Base-by-base conservation (phyloP, 1,140 invertebrate species). In the Drosophila bifasciata region DNA sequence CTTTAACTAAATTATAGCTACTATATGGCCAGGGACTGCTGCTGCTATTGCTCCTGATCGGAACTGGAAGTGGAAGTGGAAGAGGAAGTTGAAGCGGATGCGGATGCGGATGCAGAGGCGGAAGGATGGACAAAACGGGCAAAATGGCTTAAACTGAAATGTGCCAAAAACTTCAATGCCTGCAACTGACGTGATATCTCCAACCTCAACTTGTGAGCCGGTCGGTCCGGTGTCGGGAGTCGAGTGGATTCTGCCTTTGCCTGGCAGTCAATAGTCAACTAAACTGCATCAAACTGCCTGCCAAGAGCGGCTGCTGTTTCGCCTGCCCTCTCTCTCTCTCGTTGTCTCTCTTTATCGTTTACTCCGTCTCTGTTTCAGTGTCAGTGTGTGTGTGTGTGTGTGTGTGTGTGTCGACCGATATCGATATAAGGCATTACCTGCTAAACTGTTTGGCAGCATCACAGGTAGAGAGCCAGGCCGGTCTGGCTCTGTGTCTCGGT, bases 371-470 rank as follows among this genome's bases (percentile, higher is more conserved):
- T 48, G 23, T 70, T 66, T 59, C 32, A 8, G 59, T 58, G 49
- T 59, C 25, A 13, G 32, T 11, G 0, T 1, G 28, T 32, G 9
- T 32, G 28, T 28, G 7, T 28, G 7, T 28, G 7, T 28, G 25
- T 8, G 8, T 32, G 28, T 32, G 28, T 36, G 32, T 13, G 11
- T 52, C 39, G 53, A 75, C 36, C 60, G 76, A 83, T 89, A 88
- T 89, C 84, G 84, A 89, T 88, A 89, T 88, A 88, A 79, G 84
- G 84, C 76, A 88, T 88, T 88, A 89, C 84, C 84, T 88, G 84
- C 84, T 88, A 88, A 88, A 89, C 84, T 88, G 84, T 88, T 88
- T 89, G 84, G 84, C 84, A 88, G 83, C 75, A 77, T 78, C 84
- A 70, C 74, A 40, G 70, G 45, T 17, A 28, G 57, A 28, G 57